Evolutionary conservation across 2,113 vertebrate genomes (phyloP).

Genomic region (Tursiops truncatus): DNA sequence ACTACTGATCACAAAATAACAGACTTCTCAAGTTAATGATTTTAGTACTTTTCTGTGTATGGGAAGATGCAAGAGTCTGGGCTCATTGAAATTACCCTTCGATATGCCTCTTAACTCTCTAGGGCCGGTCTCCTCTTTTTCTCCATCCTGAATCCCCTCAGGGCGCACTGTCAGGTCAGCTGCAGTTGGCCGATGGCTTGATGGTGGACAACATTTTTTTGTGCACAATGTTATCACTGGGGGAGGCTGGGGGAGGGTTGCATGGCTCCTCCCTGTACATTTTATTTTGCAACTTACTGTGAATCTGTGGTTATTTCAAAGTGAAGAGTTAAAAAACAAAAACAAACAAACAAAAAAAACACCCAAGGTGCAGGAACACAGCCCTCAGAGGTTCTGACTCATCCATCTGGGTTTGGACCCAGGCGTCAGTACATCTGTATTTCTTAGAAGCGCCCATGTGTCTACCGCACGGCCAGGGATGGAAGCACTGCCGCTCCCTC

Average conservation of each 20-base stretch:
- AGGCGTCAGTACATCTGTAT: neutral
- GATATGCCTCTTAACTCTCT: accelerated
- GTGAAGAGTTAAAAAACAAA: neutral
- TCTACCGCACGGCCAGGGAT: neutral
- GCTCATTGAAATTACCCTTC: neutral
- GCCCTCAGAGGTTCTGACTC: neutral
- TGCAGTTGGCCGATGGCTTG: neutral
- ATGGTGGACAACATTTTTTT: accelerated
- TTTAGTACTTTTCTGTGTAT: no score
- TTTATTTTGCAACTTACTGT: neutral
- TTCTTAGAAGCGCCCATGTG: neutral
- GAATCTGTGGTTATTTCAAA: neutral
- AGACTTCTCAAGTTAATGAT: no score
- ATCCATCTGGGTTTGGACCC: neutral
- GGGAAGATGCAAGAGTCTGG: no score
- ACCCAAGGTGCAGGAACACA: accelerated
- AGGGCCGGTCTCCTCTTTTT: neutral
- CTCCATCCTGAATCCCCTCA: neutral
- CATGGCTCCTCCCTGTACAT: neutral
- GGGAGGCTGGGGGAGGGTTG: neutral
- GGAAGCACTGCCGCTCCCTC: neutral
- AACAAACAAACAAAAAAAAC: neutral
- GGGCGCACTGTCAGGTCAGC: neutral
- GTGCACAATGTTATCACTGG: neutral
- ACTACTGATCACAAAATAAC: no score